Evolutionary conservation across 1,140 invertebrate species (phyloP), one percentile per base, ranked within the genome.

Genomic region (Sycophila sp.): DNA sequence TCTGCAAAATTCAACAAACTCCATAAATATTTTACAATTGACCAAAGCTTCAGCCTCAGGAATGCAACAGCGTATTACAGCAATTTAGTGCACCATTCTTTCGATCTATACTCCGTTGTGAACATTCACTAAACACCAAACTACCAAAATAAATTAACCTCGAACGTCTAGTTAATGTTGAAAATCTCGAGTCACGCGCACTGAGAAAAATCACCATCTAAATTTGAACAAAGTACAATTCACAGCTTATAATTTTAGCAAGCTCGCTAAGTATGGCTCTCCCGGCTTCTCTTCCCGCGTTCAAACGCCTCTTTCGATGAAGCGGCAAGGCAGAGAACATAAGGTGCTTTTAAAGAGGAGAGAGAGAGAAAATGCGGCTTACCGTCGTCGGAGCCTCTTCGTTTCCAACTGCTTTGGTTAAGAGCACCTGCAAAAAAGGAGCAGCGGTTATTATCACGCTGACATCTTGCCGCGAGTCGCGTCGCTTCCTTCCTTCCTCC

Each of bases 311-410:
- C 4, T 28, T 15, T 53, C 24, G 22, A 47, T 19, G n/a, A 47
- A 47, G 22, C 45, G 10, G 22, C 8, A 47, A 47, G 8, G n/a
- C 15, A 8, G n/a, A 26, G 19, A 13, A 26, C 10, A 17, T 8
- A 49, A 22, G 22, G 22, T n/a, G 45, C 22, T 19, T n/a, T 15
- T 22, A 26, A 51, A 11, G 22, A 51, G 15, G 73, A 69, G 19
- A 58, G 32, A 2, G 51, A 62, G 51, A 45, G 30, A 49, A 28
- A 4, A 40, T 28, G 30, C n/a, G n/a, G 40, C 63, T 51, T 72
- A 72, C 71, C 71, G 17, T 68, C 58, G 26, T 72, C 71, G 10
- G 71, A 72, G 1, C 17, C 56, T 49, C 19, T 72, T 36, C 71
- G 19, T 34, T 72, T 72, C 64, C 64, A 67, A 26, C 53, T 42